Evolutionary conservation across 2,113 vertebrate species (phyloP).

Genomic region (Oncorhynchus nerka): DNA sequence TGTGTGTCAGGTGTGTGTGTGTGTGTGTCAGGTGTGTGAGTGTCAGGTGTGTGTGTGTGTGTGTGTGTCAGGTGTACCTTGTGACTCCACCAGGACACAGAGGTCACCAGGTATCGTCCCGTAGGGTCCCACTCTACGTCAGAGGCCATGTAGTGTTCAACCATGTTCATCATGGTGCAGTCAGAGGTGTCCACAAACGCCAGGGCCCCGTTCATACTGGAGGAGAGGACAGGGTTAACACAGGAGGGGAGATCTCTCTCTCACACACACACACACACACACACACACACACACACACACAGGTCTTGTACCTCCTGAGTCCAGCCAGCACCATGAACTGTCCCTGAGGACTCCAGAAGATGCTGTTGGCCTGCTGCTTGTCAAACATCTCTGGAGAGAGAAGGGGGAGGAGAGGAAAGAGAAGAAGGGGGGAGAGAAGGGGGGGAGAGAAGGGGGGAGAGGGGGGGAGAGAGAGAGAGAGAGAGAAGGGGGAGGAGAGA

Average conservation of each 20-base stretch:
- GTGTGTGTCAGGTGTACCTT: slow-evolving; percentile 73
- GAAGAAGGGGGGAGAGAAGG: not conserved
- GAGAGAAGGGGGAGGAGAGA: no score
- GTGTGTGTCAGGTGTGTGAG: no score
- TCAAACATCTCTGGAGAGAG: slow-evolving; percentile 86
- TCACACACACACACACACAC: no score
- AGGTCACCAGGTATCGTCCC: slow-evolving; percentile 92
- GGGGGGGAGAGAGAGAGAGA: no score
- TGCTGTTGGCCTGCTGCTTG: slow-evolving; percentile 98
- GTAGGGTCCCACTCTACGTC: slow-evolving; percentile 98
- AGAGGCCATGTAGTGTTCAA: slow-evolving; percentile 95
- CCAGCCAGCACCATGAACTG: slow-evolving; percentile 96
- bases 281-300: not conserved
- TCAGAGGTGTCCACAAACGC: slow-evolving; percentile 96
- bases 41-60: not conserved
- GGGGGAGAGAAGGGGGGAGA: rapidly evolving
- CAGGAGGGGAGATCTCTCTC: not conserved
- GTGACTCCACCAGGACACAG: slow-evolving; percentile 99
- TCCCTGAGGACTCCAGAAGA: slow-evolving; percentile 99
- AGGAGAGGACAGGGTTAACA: not conserved
- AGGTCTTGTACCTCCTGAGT: slow-evolving; percentile 83
- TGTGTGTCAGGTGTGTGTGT: no score
- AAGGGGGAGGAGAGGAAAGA: not conserved
- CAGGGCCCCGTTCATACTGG: slow-evolving; percentile 96
- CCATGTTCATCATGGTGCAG: slow-evolving; percentile 99